These are phyloP conservation scores for Macaria liturata DNA, from an alignment of 2,888 invertebrate species.

Conservation along the genomic window DNA sequence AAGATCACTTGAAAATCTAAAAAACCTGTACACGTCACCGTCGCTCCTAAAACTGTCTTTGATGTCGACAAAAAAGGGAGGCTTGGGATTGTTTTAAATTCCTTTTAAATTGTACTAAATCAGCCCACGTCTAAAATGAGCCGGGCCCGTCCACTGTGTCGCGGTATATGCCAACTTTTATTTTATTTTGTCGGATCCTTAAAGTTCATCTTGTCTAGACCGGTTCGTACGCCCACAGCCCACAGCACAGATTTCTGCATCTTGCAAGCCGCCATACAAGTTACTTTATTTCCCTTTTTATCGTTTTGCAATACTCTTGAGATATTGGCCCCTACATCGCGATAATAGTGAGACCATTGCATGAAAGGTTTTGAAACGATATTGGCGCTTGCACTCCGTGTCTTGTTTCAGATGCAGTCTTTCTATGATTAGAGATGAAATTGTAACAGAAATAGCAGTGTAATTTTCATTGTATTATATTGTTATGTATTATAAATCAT, in stretches of 20 bases:
- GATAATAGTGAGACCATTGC: slow-evolving; percentile 66
- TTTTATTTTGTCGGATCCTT: slow-evolving; percentile 76
- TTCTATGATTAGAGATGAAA: too few species aligned
- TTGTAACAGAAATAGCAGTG: too few species aligned
- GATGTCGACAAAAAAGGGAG: slow-evolving; percentile 31
- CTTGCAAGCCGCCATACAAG: slow-evolving; percentile 78
- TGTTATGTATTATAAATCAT: too few species aligned
- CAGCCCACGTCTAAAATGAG: slow-evolving; percentile 51
- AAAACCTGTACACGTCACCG: slow-evolving; percentile 16
- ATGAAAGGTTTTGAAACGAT: slow-evolving; percentile 48
- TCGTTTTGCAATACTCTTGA: slow-evolving; percentile 72
- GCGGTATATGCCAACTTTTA: slow-evolving; percentile 65
- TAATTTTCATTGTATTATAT: too few species aligned
- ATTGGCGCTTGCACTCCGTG: slow-evolving; percentile 7
- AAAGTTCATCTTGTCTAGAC: slow-evolving; percentile 82
- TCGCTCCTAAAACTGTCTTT: slow-evolving; percentile 27
- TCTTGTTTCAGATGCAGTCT: too few species aligned
- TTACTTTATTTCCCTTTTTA: slow-evolving; percentile 77
- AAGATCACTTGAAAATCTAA: slow-evolving; percentile 16
- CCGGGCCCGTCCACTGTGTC: slow-evolving; percentile 60
- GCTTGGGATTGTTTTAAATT: slow-evolving; percentile 33
- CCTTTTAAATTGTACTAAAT: slow-evolving; percentile 42
- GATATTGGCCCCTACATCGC: slow-evolving; percentile 64
- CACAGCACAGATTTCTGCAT: slow-evolving; percentile 82
- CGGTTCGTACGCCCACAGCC: slow-evolving; percentile 73